These are phyloP conservation scores for Rhinogobio ventralis DNA, from an alignment of 2,797 vertebrate genomes.

Conservation along the genomic window DNA sequence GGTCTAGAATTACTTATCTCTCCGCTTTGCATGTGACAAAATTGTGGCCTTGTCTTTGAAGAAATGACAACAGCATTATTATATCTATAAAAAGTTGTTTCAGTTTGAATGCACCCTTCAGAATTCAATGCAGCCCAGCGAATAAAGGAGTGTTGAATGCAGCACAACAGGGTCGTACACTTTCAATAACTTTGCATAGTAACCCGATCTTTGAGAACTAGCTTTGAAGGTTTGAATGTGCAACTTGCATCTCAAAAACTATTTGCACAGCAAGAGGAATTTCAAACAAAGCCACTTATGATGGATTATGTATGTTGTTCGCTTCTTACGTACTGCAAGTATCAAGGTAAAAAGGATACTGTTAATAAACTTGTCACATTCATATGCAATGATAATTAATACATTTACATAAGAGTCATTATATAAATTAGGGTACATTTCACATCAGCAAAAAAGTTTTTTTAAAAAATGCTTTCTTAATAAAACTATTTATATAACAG, in stretches of 20 bases:
- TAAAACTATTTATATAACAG: no score
- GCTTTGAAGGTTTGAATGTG: not conserved
- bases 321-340: not conserved
- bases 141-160: not conserved
- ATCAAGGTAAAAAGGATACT: not conserved
- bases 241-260: conserved; percentile 3
- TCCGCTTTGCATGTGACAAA: not conserved
- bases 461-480: no score
- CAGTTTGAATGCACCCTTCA: not conserved
- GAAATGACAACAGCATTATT: not conserved
- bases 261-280: not conserved
- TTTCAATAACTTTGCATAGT: conserved; percentile 1
- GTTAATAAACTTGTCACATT: not conserved
- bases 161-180: not conserved
- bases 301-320: not conserved
- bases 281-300: conserved; percentile 19
- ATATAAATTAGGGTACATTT: not conserved
- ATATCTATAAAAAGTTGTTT: not conserved
- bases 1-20: not conserved
- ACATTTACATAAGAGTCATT: not conserved
- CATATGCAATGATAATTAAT: not conserved
- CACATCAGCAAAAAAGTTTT: no score
- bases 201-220: conserved; percentile 6
- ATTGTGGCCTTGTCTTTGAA: not conserved
- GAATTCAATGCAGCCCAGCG: not conserved